Conservation (phyloP, 37 sponge, comb jelly and placozoan genomes). For the Ianthella basta region DNA sequence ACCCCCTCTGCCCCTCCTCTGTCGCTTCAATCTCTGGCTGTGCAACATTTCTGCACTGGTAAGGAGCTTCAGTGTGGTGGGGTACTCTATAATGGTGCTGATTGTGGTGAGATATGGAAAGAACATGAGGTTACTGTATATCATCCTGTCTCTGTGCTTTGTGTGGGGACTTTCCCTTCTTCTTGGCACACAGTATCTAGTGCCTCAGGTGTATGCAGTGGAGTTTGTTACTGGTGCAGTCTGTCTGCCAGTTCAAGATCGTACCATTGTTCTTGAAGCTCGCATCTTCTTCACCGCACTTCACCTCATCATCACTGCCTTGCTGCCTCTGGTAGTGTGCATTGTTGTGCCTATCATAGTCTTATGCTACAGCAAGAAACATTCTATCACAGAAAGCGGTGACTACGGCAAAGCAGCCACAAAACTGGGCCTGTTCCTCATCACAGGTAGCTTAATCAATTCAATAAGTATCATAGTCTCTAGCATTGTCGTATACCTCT, state of each 20-base stretch:
- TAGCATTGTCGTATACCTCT: too few species aligned
- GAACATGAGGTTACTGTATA: too few species aligned
- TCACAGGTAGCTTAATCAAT: constrained; percentile 1
- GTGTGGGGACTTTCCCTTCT: too few species aligned
- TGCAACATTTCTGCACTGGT: too few species aligned
- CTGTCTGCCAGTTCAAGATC: neutral
- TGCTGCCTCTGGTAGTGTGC: neutral
- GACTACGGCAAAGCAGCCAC: neutral
- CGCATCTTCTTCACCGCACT: neutral
- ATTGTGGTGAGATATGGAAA: too few species aligned
- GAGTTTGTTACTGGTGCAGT: neutral
- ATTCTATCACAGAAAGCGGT: neutral
- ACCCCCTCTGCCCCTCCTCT: neutral
- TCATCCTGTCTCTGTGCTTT: too few species aligned
- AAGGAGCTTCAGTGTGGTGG: too few species aligned
- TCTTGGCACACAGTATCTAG: too few species aligned
- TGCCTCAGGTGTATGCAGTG: constrained; percentile 2
- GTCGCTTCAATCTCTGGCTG: neutral
- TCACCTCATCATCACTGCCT: neutral
- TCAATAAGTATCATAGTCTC: neutral
- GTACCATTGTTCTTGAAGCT: neutral
- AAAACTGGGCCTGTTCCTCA: neutral
- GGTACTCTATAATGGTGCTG: too few species aligned
- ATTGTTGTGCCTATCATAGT: neutral
- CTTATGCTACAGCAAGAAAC: neutral